phyloP scores from a whole-genome alignment of 2,797 vertebrate species.

The Antennarius maculatus region DNA sequence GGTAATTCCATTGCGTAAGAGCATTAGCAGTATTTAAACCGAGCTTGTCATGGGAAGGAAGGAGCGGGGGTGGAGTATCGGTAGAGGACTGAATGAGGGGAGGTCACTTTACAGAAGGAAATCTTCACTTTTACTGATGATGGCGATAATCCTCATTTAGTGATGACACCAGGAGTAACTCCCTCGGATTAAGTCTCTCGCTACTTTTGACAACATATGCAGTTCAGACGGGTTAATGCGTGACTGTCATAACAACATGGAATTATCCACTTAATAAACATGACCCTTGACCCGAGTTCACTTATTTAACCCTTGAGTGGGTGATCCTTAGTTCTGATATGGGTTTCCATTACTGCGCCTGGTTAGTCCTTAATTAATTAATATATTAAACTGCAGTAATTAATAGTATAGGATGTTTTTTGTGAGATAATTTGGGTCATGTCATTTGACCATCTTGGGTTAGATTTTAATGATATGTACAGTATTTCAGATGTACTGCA shows the following conservation, averaged over 20 bases:
- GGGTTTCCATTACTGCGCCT: neutral
- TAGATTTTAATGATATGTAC: constrained; percentile 19
- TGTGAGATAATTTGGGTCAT: neutral
- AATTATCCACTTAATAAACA: constrained; percentile 41
- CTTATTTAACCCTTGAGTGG: constrained; percentile 37
- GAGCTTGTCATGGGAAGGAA: constrained; percentile 56
- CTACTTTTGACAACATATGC: constrained; percentile 49
- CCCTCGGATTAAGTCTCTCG: constrained; percentile 56
- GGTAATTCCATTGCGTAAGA: constrained; percentile 76
- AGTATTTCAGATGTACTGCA: constrained; percentile 3
- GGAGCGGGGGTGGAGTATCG: constrained; percentile 13
- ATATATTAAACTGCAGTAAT: no score
- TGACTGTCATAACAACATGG: constrained; percentile 26
- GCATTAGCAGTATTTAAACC: constrained; percentile 72
- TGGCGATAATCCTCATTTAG: constrained; percentile 65
- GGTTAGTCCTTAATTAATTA: constrained; percentile 4
- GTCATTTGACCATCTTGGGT: constrained; percentile 1
- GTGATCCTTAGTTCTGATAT: constrained; percentile 27
- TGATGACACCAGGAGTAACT: constrained; percentile 54
- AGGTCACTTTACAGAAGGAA: constrained; percentile 62
- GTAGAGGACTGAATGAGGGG: constrained; percentile 16
- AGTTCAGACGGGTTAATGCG: constrained; percentile 42
- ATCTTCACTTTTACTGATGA: constrained; percentile 62
- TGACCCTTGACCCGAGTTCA: constrained; percentile 29
- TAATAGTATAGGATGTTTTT: constrained; percentile 19